Evolutionary conservation across 2,888 invertebrate species (phyloP).

Genomic region (Cephus runcator): DNA sequence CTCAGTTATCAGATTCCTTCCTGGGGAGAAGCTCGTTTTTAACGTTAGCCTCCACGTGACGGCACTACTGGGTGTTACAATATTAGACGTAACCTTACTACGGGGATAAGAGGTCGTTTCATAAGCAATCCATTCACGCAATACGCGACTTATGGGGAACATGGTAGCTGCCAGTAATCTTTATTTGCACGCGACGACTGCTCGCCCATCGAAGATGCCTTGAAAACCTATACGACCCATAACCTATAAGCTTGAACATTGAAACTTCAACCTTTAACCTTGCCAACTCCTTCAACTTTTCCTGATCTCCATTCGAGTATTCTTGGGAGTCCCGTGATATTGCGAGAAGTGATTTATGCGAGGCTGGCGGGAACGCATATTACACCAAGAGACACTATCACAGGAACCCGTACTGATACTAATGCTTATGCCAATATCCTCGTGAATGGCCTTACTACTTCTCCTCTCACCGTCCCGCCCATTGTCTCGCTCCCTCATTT

Average conservation of each 20-base stretch:
- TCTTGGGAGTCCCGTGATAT: constrained; percentile 48
- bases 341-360: constrained; percentile 60
- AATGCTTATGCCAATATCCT: constrained; percentile 51
- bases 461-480: constrained; percentile 14
- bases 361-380: constrained; percentile 54
- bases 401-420: constrained; percentile 33
- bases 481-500: constrained; percentile 20
- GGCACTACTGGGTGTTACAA: background rate
- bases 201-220: background rate
- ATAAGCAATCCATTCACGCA: background rate
- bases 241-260: background rate
- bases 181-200: background rate
- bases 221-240: background rate
- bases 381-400: constrained; percentile 42
- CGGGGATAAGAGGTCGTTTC: background rate
- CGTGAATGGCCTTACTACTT: constrained; percentile 14
- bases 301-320: background rate
- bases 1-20: background rate
- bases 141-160: background rate
- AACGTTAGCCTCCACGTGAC: background rate
- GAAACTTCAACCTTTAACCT: background rate
- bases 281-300: background rate
- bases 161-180: background rate
- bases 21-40: background rate
- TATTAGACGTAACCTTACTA: background rate